Percentiles rank a stretch among this genome's conserved stretches.
These are phyloP conservation scores for Erannis defoliaria DNA, from an alignment of 2,888 invertebrate genomes.

Conservation along the genomic window DNA sequence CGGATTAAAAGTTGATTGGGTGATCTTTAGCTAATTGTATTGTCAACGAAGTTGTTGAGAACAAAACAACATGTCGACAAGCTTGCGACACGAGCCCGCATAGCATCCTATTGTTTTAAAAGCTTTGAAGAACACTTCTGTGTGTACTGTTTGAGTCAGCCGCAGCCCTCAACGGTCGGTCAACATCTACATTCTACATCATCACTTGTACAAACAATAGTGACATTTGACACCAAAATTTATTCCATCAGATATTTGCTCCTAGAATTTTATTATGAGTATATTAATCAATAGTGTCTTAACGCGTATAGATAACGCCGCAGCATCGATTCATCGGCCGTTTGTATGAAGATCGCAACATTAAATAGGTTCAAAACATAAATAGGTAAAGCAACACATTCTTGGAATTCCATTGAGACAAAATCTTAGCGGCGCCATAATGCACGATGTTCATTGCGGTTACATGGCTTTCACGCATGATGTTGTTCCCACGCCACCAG, in stretches of 20 bases:
- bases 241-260: slow-evolving; percentile 29
- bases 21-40: slow-evolving; percentile 63
- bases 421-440: slow-evolving; percentile 44
- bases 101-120: slow-evolving; percentile 77
- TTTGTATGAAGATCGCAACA: slow-evolving; percentile 26
- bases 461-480: slow-evolving; percentile 58
- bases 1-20: slow-evolving; percentile 57
- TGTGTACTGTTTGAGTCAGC: slow-evolving; percentile 52
- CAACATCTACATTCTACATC: slow-evolving; percentile 45
- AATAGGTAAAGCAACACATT: slow-evolving; percentile 23
- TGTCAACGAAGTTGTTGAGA: slow-evolving; percentile 61
- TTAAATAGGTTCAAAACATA: slow-evolving; percentile 21
- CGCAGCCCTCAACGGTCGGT: slow-evolving; percentile 45
- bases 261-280: slow-evolving; percentile 23
- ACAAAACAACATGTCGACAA: slow-evolving; percentile 57
- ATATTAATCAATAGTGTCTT: slow-evolving; percentile 30
- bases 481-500: slow-evolving; percentile 82
- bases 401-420: slow-evolving; percentile 29
- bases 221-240: slow-evolving; percentile 43
- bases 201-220: slow-evolving; percentile 45
- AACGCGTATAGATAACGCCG: slow-evolving; percentile 30
- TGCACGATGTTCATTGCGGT: slow-evolving; percentile 44
- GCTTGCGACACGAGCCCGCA: slow-evolving; percentile 66
- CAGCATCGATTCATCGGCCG: slow-evolving; percentile 27
- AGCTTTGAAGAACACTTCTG: slow-evolving; percentile 60